phyloP scores from a whole-genome alignment of 2,797 vertebrate genomes.

The Enteromius mattozi region DNA sequence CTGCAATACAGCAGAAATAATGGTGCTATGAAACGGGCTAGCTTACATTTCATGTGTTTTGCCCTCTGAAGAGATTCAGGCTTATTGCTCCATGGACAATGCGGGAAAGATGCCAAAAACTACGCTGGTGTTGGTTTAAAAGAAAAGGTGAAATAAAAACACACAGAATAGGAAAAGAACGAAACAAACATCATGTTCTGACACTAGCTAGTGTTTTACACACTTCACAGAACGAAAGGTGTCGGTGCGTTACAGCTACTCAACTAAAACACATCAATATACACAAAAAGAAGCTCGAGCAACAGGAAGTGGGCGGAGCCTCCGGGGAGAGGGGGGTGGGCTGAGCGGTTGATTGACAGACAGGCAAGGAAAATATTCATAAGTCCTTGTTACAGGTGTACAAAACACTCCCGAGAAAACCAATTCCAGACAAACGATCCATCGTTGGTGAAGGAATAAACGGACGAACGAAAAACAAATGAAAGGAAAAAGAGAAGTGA shows the following conservation, averaged over 20 bases:
- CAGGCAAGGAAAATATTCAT: conserved; percentile 29
- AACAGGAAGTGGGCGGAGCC: conserved; percentile 8
- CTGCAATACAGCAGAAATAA: background rate
- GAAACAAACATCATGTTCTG: background rate
- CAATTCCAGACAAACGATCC: conserved; percentile 54
- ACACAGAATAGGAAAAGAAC: background rate
- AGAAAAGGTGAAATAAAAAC: background rate
- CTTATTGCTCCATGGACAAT: conserved; percentile 86
- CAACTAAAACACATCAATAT: conserved; percentile 50
- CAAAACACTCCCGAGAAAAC: conserved; percentile 52
- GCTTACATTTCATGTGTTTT: conserved; percentile 13
- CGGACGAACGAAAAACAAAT: background rate
- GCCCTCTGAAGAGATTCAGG: conserved; percentile 40
- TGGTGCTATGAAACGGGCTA: conserved; percentile 54
- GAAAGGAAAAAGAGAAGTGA: background rate
- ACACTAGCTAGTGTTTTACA: conserved; percentile 24
- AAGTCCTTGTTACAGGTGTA: conserved; percentile 47
- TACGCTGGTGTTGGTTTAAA: conserved; percentile 31
- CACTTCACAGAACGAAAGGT: conserved; percentile 25
- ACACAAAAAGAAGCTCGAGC: conserved; percentile 20
- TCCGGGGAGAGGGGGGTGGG: background rate
- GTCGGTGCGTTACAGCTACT: conserved; percentile 41
- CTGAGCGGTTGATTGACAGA: conserved; percentile 16
- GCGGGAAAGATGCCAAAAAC: background rate
- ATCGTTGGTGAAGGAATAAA: conserved; percentile 30